Evolutionary conservation across 2,797 vertebrate species (phyloP).

Genomic region (Thaleichthys pacificus): DNA sequence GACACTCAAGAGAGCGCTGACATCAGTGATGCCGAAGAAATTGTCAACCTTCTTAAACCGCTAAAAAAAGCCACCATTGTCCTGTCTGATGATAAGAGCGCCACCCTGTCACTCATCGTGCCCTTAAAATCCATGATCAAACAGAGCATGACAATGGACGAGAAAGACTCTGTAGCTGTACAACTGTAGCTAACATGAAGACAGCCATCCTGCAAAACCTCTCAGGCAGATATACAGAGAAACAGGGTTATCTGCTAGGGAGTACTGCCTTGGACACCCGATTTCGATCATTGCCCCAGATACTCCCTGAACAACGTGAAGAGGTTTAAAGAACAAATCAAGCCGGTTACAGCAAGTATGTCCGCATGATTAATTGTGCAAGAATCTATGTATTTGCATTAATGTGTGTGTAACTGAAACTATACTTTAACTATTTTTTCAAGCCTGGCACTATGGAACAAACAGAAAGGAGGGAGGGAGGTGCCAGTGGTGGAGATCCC

Average conservation of each 20-base stretch:
- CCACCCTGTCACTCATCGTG: too few species aligned
- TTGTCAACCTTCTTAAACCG: not conserved
- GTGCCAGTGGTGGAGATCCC: too few species aligned
- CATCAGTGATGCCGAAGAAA: not conserved
- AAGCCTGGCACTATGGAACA: too few species aligned
- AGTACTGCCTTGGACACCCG: not conserved
- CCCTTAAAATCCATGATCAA: constrained; percentile 16
- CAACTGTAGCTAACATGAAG: constrained; percentile 27
- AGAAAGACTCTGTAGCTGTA: constrained; percentile 28
- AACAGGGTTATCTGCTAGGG: not conserved
- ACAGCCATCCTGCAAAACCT: constrained; percentile 20
- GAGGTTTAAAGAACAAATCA: not conserved
- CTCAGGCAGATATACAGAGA: not conserved
- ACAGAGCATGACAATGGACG: constrained; percentile 32
- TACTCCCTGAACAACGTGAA: constrained; percentile 9
- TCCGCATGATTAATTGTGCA: too few species aligned
- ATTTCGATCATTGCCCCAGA: not conserved
- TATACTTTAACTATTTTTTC: too few species aligned
- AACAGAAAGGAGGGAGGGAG: too few species aligned
- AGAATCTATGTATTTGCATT: not conserved
- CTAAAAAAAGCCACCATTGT: constrained; percentile 12
- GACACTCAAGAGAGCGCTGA: not conserved
- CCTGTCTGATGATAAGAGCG: not conserved
- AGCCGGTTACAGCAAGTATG: too few species aligned
- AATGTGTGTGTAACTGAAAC: not conserved